These are phyloP conservation scores for Cyprinodon tularosa DNA, from an alignment of 2,113 vertebrate genomes.

Conservation along the genomic window DNA sequence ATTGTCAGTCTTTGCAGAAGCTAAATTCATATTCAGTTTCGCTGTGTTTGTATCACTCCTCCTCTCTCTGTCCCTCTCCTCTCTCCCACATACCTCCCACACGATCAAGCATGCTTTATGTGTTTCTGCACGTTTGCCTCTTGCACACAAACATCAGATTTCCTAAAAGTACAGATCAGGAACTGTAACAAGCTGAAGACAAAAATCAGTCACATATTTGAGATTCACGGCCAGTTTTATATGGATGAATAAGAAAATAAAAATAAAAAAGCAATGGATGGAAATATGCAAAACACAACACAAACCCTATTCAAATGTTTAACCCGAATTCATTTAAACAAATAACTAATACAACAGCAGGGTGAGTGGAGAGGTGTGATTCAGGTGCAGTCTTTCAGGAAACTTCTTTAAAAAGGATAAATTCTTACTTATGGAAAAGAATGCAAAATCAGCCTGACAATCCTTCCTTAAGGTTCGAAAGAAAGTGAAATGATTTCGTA, in stretches of 20 bases:
- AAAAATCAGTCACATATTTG: slow-evolving; percentile 15
- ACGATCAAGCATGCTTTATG: slow-evolving; percentile 61
- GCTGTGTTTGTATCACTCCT: slow-evolving; percentile 41
- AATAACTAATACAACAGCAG: slow-evolving; percentile 43
- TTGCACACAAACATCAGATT: slow-evolving; percentile 35
- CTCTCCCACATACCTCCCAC: slow-evolving; percentile 68
- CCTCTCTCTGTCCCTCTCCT: slow-evolving; percentile 43
- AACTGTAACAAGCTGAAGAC: slow-evolving; percentile 24
- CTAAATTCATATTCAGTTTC: slow-evolving; percentile 20
- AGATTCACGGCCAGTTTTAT: slow-evolving; percentile 5
- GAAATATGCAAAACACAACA: slow-evolving; percentile 71
- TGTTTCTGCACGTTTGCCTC: slow-evolving; percentile 66
- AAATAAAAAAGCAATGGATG: slow-evolving; percentile 11
- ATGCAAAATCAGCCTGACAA: slow-evolving; percentile 41
- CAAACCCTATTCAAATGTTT: slow-evolving; percentile 73
- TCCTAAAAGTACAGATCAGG: slow-evolving; percentile 28
- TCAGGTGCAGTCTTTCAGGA: background rate
- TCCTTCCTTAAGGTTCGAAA: slow-evolving; percentile 45
- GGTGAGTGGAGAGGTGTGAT: slow-evolving; percentile 20
- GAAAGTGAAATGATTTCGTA: slow-evolving; percentile 51
- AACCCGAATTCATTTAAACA: slow-evolving; percentile 67
- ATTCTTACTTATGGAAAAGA: slow-evolving; percentile 6
- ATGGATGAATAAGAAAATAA: slow-evolving; percentile 4
- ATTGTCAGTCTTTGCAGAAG: slow-evolving; percentile 8
- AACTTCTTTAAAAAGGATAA: background rate